Conservation (phyloP, 2,797 vertebrate species). For the Poecile montanus region DNA sequence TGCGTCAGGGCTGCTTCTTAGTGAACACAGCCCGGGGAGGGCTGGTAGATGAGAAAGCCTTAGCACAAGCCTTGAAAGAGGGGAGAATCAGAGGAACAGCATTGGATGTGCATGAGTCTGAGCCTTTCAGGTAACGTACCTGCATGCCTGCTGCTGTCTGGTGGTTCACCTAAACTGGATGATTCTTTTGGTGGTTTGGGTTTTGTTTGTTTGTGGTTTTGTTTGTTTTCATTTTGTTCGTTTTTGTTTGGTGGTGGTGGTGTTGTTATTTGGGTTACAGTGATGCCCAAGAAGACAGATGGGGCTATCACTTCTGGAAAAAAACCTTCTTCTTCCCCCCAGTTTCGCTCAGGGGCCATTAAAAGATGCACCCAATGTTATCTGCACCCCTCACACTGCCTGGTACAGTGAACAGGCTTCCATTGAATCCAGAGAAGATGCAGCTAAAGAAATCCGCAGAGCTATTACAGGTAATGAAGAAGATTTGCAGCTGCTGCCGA, state of each 20-base stretch:
- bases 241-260: neutral
- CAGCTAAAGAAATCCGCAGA: constrained; percentile 88
- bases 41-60: constrained; percentile 88
- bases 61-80: constrained; percentile 90
- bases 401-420: constrained; percentile 93
- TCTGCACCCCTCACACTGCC: constrained; percentile 90
- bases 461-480: constrained; percentile 85
- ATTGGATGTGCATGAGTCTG: constrained; percentile 88
- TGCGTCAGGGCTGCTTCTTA: constrained; percentile 90
- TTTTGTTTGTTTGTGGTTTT: neutral
- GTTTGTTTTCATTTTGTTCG: neutral
- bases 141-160: neutral
- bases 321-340: neutral
- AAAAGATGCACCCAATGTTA: constrained; percentile 90
- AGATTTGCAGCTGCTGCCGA: constrained; percentile 10
- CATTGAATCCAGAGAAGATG: constrained; percentile 89
- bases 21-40: constrained; percentile 90
- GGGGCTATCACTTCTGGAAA: neutral
- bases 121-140: constrained; percentile 85
- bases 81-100: constrained; percentile 90
- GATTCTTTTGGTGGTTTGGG: neutral
- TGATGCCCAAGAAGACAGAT: neutral
- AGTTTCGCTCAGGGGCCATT: constrained; percentile 89
- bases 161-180: neutral
- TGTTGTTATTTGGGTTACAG: neutral